These are phyloP conservation scores for Drosophila bocki DNA, from an alignment of 1,140 invertebrate genomes.

Conservation along the genomic window DNA sequence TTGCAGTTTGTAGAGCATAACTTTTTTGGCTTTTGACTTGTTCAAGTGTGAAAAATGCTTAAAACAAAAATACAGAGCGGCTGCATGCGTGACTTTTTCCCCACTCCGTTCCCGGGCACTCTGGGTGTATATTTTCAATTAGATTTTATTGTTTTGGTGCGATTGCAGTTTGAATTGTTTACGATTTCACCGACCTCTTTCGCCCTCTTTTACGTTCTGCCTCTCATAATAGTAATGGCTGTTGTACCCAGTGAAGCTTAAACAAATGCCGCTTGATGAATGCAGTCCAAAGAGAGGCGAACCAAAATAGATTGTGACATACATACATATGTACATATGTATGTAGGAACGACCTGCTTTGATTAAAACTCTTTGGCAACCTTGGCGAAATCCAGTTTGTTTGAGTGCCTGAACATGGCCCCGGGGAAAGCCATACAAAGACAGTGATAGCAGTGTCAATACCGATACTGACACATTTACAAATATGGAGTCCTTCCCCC, in stretches of 20 bases:
- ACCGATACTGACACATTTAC: slow-evolving; percentile 3
- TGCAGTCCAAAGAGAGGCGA: slow-evolving; percentile 21
- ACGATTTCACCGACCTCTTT: slow-evolving; percentile 35
- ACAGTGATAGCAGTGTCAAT: slow-evolving; percentile 3
- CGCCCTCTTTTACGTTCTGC: slow-evolving; percentile 27
- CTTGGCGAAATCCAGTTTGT: slow-evolving; percentile 61
- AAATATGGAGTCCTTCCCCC: slow-evolving; percentile 7
- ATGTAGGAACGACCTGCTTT: slow-evolving; percentile 28
- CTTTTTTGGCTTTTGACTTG: slow-evolving; percentile 34
- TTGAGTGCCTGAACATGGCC: slow-evolving; percentile 56
- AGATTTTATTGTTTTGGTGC: slow-evolving; percentile 79
- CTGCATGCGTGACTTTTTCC: slow-evolving; percentile 30
- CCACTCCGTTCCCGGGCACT: slow-evolving; percentile 3
- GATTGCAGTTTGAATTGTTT: slow-evolving; percentile 67
- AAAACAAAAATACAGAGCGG: slow-evolving; percentile 4
- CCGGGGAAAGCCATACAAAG: slow-evolving; percentile 40
- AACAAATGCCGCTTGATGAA: slow-evolving; percentile 76
- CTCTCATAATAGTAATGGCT: slow-evolving; percentile 50
- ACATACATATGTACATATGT: neutral
- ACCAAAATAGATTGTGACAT: neutral
- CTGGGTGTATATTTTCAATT: slow-evolving; percentile 63
- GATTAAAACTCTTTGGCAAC: slow-evolving; percentile 60
- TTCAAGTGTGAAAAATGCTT: slow-evolving; percentile 35
- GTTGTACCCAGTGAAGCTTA: slow-evolving; percentile 78
- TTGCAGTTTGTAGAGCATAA: slow-evolving; percentile 45